Base-by-base conservation (phyloP, 2,888 invertebrate genomes). In the Drosophila suboccidentalis region DNA sequence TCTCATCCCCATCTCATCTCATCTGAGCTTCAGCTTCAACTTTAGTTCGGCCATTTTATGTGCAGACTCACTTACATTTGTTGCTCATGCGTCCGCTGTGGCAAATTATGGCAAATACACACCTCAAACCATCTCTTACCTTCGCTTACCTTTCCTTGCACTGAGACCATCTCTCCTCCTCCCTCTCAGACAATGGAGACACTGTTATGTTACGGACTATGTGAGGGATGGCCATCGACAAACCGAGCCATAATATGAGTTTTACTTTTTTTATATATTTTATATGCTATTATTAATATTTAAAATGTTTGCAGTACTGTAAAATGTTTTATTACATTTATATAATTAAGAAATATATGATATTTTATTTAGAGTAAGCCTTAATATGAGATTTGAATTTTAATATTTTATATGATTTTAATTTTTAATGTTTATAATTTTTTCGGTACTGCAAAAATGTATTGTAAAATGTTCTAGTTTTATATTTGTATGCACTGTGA, bases 21-120 rank as follows among this genome's bases (percentile, higher is more conserved):
- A 26, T 26, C 26, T 26, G 26, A 22, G 22, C 22, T 22, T 22
- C 19, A 47, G 19, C 19, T 34, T 34, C 46, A 34, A 39, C 44
- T 57, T 34, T 17, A 39, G 13, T 17, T 41, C 64, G 61, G 60
- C 67, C 61, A 73, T 71, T 67, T 79, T 63, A 29, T 38, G 36
- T 60, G 17, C 55, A 26, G 57, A 38, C 66, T 44, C 36, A 29
- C 29, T 53, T 59, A 49, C 65, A 65, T 54, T 71, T 70, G 74
- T 73, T 74, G 68, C 80, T 64, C 68, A 67, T 78, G 85, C 83
- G 81, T 90, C 78, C 80, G 82, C 79, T 88, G 82, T 89, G 91
- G 88, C 88, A 90, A 90, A 90, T 90, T 90, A 90, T 90, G 89
- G 87, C 89, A 89, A 88, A 89, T 90, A 90, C 90, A 90, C 90